Conservation (phyloP, 2,888 invertebrate species). For the Abscondita cerata region DNA sequence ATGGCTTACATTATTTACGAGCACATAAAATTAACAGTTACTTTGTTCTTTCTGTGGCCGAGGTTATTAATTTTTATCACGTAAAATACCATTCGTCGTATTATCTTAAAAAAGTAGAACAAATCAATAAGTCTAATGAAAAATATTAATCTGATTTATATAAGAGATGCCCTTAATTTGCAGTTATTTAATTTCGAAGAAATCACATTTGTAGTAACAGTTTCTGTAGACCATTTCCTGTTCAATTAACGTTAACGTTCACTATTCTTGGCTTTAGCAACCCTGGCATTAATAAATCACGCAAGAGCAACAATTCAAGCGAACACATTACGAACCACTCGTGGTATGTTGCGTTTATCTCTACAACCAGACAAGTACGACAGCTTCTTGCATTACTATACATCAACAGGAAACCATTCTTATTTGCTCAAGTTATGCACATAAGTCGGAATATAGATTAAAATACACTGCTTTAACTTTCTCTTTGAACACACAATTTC, state of each 20-base stretch:
- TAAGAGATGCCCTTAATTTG: background rate
- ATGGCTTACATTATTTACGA: too few relatives aligned
- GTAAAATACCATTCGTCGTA: too few relatives aligned
- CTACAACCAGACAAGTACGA: slow-evolving; percentile 33
- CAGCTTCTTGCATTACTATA: slow-evolving; percentile 29
- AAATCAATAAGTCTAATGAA: too few relatives aligned
- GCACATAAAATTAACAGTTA: too few relatives aligned
- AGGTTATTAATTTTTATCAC: too few relatives aligned
- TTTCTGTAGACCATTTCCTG: slow-evolving; percentile 22
- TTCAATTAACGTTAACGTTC: slow-evolving; percentile 36
- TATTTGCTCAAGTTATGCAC: background rate
- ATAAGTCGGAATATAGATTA: background rate
- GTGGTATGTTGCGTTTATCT: slow-evolving; percentile 39
- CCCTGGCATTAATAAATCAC: slow-evolving; percentile 33
- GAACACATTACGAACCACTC: slow-evolving; percentile 30
- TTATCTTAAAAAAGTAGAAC: too few relatives aligned
- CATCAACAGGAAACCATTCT: slow-evolving; percentile 28
- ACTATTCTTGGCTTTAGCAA: slow-evolving; percentile 27
- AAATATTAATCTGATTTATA: background rate
- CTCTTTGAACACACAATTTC: too few relatives aligned
- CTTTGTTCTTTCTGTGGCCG: too few relatives aligned
- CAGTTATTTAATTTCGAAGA: slow-evolving; percentile 5
- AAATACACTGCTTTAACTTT: too few relatives aligned
- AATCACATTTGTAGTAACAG: slow-evolving; percentile 12
- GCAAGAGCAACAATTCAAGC: slow-evolving; percentile 31